Conservation (phyloP, 2,888 invertebrate species). For the Tiliacea citrago region DNA sequence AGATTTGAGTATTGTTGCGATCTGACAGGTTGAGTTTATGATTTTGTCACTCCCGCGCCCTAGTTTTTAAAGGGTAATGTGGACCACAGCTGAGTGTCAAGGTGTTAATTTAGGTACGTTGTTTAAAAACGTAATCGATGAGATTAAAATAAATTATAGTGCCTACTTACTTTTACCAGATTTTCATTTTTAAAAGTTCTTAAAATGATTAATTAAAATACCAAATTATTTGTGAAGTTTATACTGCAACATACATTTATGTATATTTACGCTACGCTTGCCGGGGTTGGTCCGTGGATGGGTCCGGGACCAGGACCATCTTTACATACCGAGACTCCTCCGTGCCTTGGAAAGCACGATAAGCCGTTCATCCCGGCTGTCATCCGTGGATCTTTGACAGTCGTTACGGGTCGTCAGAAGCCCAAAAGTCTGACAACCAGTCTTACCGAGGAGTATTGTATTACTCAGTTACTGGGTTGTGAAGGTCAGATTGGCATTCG, state of each 20-base stretch:
- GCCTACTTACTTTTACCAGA: neutral
- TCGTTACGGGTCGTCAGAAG: too few relatives aligned
- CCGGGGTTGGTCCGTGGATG: too few relatives aligned
- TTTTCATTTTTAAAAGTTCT: neutral
- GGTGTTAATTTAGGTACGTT: neutral
- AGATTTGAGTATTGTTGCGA: constrained; percentile 22
- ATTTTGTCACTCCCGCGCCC: neutral
- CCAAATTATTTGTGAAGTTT: neutral
- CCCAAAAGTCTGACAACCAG: too few relatives aligned
- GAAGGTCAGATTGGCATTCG: too few relatives aligned
- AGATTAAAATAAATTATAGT: neutral
- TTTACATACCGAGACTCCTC: too few relatives aligned
- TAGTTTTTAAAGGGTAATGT: neutral
- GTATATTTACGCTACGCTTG: too few relatives aligned
- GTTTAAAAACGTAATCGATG: neutral
- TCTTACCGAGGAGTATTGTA: too few relatives aligned
- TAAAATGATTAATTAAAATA: neutral
- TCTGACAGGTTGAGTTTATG: constrained; percentile 28
- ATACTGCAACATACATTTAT: neutral
- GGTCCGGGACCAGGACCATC: too few relatives aligned
- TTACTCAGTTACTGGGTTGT: too few relatives aligned
- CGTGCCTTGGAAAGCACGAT: too few relatives aligned
- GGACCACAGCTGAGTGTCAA: neutral
- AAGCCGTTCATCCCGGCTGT: too few relatives aligned
- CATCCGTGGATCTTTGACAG: too few relatives aligned